These are phyloP conservation scores for Anser brachyrhynchus DNA, from an alignment of 2,113 vertebrate species.

Conservation along the genomic window DNA sequence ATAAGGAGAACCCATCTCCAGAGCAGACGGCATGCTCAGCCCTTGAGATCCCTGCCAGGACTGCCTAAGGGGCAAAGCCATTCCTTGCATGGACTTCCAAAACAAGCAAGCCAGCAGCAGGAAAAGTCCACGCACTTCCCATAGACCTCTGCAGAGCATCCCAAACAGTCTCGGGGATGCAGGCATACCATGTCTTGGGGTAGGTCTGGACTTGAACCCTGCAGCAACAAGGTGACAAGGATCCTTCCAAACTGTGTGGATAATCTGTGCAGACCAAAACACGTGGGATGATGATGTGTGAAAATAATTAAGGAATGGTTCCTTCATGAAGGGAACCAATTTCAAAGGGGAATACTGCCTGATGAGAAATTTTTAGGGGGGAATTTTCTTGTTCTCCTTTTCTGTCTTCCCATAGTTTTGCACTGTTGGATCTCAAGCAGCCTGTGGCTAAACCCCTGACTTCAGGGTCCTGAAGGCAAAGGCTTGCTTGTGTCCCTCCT, in stretches of 20 bases:
- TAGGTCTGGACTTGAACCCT: neutral
- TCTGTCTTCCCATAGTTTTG: neutral
- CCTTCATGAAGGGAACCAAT: neutral
- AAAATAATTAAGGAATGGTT: neutral
- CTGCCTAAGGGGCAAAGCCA: neutral
- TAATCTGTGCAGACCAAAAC: neutral
- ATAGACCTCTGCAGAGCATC: slow-evolving; percentile 1
- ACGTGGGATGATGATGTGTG: rapidly evolving
- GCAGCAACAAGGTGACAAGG: neutral
- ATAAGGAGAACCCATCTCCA: neutral
- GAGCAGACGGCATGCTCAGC: neutral
- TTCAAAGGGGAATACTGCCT: neutral
- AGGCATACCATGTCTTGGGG: neutral
- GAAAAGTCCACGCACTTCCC: neutral
- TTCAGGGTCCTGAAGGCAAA: neutral
- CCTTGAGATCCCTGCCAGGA: neutral
- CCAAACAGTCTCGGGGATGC: neutral
- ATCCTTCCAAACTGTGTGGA: neutral
- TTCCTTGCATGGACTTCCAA: slow-evolving; percentile 41
- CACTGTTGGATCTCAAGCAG: neutral
- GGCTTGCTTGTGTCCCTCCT: neutral
- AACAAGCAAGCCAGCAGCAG: slow-evolving; percentile 9
- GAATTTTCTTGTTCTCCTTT: neutral
- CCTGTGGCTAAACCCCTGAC: neutral
- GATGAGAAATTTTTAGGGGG: neutral